phyloP scores from a whole-genome alignment of 2,113 vertebrate genomes.

The Limanda limanda region DNA sequence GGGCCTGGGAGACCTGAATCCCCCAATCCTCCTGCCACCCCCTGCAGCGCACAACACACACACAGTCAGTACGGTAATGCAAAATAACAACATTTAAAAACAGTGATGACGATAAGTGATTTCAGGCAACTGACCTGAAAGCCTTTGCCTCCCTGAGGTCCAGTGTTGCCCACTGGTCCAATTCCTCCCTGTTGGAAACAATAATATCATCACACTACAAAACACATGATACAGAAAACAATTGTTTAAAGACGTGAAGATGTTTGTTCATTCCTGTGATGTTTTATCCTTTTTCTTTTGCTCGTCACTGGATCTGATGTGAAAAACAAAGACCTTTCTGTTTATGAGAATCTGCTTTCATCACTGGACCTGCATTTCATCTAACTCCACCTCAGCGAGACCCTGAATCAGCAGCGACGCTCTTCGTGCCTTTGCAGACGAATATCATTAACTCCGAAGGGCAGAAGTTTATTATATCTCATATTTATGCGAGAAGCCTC shows the following conservation, averaged over 20 bases:
- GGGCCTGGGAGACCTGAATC: conserved; percentile 93
- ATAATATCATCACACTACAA: conserved; percentile 19
- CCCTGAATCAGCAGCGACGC: conserved; percentile 12
- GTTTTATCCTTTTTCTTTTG: conserved; percentile 20
- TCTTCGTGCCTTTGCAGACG: not conserved
- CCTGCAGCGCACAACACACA: conserved; percentile 77
- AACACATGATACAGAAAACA: not conserved
- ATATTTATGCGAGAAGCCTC: conserved; percentile 1
- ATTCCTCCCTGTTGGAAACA: conserved; percentile 86
- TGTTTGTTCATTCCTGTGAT: not conserved
- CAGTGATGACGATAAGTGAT: not conserved
- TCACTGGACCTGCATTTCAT: conserved; percentile 17
- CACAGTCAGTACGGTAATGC: not conserved
- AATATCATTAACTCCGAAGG: conserved; percentile 23
- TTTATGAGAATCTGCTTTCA: conserved; percentile 50
- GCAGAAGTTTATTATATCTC: not conserved
- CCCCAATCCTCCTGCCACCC: conserved; percentile 88
- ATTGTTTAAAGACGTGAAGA: not conserved
- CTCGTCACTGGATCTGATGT: conserved; percentile 25
- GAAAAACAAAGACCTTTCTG: conserved; percentile 58
- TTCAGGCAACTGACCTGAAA: conserved; percentile 88
- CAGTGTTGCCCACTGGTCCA: conserved; percentile 86
- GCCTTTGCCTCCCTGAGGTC: conserved; percentile 87
- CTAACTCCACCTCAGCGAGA: not conserved
- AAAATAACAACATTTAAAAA: not conserved